These are phyloP conservation scores for Neolamprologus caudopunctatus DNA, from an alignment of 2,113 vertebrate species.

Conservation along the genomic window DNA sequence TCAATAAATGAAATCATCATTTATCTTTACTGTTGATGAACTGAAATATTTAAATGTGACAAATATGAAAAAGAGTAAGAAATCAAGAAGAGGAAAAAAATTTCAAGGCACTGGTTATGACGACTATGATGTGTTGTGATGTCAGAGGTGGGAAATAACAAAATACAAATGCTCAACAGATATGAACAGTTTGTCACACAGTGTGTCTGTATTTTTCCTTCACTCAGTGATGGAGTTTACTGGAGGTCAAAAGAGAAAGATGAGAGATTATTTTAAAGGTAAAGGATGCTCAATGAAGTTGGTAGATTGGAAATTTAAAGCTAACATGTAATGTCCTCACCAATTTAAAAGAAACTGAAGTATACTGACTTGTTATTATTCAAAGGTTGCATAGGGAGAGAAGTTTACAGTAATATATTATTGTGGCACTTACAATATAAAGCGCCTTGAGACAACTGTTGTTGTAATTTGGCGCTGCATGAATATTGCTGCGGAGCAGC, in stretches of 20 bases:
- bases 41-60: background rate
- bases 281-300: background rate
- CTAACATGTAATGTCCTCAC: background rate
- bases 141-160: background rate
- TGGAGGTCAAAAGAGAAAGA: background rate
- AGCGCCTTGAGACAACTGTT: background rate
- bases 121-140: background rate
- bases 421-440: background rate
- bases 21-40: background rate
- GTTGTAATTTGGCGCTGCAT: background rate
- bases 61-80: background rate
- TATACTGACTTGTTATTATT: background rate
- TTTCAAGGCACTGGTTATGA: background rate
- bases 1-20: background rate
- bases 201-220: background rate
- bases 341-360: background rate
- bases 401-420: background rate
- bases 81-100: background rate
- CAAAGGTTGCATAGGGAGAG: background rate
- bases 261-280: background rate
- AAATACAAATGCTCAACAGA: background rate
- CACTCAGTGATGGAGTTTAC: background rate
- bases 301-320: background rate
- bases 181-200: rapidly evolving
- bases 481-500: background rate